A percentile compares a stretch with the other conserved stretches of the same genome.
These are phyloP conservation scores for Parnassius apollo DNA, from an alignment of 2,888 invertebrate genomes.

Conservation along the genomic window DNA sequence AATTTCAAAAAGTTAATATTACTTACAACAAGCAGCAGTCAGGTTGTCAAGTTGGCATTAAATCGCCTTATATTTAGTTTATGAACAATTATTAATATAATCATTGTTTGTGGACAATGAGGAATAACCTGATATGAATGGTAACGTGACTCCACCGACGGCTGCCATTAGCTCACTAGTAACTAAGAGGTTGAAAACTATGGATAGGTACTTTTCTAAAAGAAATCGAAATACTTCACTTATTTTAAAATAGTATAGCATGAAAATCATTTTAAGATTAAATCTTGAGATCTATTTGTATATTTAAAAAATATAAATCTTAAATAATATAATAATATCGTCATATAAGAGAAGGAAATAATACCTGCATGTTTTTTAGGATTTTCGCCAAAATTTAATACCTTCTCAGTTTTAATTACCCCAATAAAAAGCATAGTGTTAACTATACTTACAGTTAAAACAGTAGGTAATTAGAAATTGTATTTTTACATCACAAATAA, in stretches of 20 bases:
- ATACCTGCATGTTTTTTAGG: neutral
- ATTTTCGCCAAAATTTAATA: too few relatives aligned
- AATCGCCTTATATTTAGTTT: constrained; percentile 32
- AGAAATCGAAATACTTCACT: constrained; percentile 11
- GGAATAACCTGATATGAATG: constrained; percentile 50
- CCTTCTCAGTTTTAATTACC: too few relatives aligned
- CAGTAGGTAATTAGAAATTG: neutral
- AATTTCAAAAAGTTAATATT: constrained; percentile 21
- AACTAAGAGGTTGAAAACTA: constrained; percentile 42
- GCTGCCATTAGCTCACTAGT: constrained; percentile 66
- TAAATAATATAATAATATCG: neutral
- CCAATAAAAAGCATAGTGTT: too few relatives aligned
- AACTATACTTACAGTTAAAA: too few relatives aligned
- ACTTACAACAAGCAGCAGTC: constrained; percentile 47
- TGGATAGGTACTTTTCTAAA: constrained; percentile 29
- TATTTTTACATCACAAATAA: too few relatives aligned
- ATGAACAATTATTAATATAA: constrained; percentile 28
- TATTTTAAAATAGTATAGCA: too few relatives aligned
- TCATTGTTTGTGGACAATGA: constrained; percentile 32
- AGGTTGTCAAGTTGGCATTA: constrained; percentile 52
- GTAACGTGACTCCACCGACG: constrained; percentile 79
- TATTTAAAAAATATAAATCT: neutral
- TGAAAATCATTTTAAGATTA: constrained; percentile 7
- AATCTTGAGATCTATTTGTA: constrained; percentile 22
- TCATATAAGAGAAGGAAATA: neutral